These are phyloP conservation scores for Timandra comae DNA, from an alignment of 2,888 invertebrate species.

Conservation along the genomic window DNA sequence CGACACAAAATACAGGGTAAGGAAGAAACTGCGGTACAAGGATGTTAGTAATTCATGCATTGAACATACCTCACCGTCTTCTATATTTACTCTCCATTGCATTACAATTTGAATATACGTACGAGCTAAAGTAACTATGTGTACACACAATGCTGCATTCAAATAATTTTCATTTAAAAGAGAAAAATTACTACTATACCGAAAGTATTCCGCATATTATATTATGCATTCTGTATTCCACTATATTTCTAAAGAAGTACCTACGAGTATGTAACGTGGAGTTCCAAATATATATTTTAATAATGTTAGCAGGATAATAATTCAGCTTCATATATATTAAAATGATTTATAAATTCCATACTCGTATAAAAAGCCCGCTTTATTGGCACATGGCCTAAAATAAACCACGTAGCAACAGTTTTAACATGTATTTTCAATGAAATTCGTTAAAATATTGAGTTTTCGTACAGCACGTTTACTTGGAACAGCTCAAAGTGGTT, in stretches of 20 bases:
- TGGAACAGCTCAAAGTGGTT: conserved; percentile 11
- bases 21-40: conserved; percentile 30
- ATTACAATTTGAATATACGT: background rate
- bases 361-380: conserved; percentile 3
- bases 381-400: conserved; percentile 6
- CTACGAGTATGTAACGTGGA: too few relatives aligned
- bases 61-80: conserved; percentile 42
- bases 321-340: conserved; percentile 8
- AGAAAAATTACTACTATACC: too few relatives aligned
- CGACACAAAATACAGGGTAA: conserved; percentile 37
- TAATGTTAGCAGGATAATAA: too few relatives aligned
- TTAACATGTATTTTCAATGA: conserved; percentile 6
- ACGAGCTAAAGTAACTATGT: too few relatives aligned
- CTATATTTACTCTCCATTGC: conserved; percentile 15
- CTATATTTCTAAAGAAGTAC: too few relatives aligned
- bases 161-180: too few relatives aligned
- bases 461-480: conserved; percentile 9
- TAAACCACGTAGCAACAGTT: background rate
- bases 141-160: conserved; percentile 5
- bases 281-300: too few relatives aligned
- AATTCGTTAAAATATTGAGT: conserved; percentile 8
- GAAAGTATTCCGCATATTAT: too few relatives aligned
- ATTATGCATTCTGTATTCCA: too few relatives aligned
- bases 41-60: conserved; percentile 40
- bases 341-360: conserved; percentile 11